Evolutionary conservation across 1,140 invertebrate species (phyloP).

Genomic region (Tetranychus urticae): DNA sequence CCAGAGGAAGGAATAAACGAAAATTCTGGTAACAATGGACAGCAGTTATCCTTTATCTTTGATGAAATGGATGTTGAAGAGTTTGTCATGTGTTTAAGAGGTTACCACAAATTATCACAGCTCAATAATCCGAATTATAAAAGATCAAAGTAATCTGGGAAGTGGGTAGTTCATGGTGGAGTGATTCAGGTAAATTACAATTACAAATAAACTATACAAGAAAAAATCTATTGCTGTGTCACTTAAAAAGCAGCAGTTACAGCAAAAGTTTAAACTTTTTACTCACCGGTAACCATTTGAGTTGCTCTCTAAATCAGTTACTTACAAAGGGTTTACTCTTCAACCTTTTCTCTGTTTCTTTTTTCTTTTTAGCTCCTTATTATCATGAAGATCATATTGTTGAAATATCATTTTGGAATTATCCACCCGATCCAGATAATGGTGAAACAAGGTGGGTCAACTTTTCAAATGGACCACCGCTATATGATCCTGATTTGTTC

Average conservation of each 20-base stretch:
- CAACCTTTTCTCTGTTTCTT: too few species aligned
- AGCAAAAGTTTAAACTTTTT: too few species aligned
- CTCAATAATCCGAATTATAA: constrained; percentile 13
- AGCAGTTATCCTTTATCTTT: constrained; percentile 30
- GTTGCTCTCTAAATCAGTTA: neutral
- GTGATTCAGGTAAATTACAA: constrained; percentile 32
- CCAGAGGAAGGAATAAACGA: too few species aligned
- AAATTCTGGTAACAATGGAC: too few species aligned
- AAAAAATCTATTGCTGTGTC: too few species aligned
- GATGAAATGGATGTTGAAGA: constrained; percentile 61
- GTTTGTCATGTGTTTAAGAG: constrained; percentile 51
- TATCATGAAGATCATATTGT: constrained; percentile 56
- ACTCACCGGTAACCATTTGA: neutral
- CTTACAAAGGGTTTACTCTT: neutral
- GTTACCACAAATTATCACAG: constrained; percentile 42
- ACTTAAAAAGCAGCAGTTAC: constrained; percentile 15
- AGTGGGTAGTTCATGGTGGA: constrained; percentile 27
- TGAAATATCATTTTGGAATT: constrained; percentile 51
- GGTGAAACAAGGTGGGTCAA: constrained; percentile 25
- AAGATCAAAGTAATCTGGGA: constrained; percentile 23
- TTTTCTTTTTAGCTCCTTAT: constrained; percentile 30
- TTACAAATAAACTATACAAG: neutral
- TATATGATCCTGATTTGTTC: constrained; percentile 1
- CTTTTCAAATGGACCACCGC: neutral
- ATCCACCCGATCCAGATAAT: constrained; percentile 26